Base-by-base conservation (phyloP, 2,888 invertebrate species). In the Fragum sueziense region DNA sequence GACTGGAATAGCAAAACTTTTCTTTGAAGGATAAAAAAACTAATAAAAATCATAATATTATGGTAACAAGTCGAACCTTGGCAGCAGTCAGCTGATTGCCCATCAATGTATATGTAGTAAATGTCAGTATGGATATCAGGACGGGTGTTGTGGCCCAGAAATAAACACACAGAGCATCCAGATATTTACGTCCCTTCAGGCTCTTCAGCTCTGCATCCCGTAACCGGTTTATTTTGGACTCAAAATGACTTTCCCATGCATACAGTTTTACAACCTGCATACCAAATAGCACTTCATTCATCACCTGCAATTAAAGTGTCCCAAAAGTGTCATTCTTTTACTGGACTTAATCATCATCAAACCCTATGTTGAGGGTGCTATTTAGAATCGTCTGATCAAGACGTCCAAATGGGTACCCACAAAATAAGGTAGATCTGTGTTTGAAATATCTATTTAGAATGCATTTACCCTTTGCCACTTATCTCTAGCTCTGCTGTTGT, bases 81-180 rank as follows among this genome's bases (percentile, higher is more conserved):
- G 98, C 96, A 2, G 99, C 98, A 65, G 96, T 96, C 14, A 99
- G 94, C 67, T 95, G 94, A 87, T 94, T 96, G 95, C 78, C 97
- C 96, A 94, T 86, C 68, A 94, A 79, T 2, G 93, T 91, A 86
- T 94, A 94, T 0, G 94, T 94, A n/a, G 92, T 89, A 82, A 94
- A 93, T 25, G 94, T 94, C 17, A 94, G 88, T 22, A 94, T 93
- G 74, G 92, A 93, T 70, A 94, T 94, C n/a, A 94, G 87, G 33
- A 99, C 97, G 0, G 99, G 99, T 9, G 99, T 99, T 0, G 98
- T 97, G 0, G 99, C 99, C 99, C 99, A 99, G 93, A 99, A 96
- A 93, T 97, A 99, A 20, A 99, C 99, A 93, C 99, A 99, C 79
- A 98, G 94, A 0, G 99, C 99, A 94, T 99, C 99, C 85, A 99